Evolutionary conservation across 1,140 invertebrate genomes (phyloP).

Genomic region (Araneus ventricosus): DNA sequence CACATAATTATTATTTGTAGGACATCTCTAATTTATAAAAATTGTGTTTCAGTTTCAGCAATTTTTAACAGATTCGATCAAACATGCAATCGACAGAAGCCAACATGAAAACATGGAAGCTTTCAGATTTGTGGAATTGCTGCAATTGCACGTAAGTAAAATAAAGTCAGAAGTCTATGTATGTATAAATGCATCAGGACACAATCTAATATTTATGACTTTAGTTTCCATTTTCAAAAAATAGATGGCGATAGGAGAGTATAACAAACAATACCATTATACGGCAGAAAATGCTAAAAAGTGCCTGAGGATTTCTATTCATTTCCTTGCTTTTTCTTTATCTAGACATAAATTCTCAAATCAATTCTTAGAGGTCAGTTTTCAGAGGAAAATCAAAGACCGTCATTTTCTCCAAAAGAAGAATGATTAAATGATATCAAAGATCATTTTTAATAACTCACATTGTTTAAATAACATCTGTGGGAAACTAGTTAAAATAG

Average conservation of each 20-base stretch:
- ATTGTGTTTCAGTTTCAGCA: constrained; percentile 76
- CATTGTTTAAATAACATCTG: no score
- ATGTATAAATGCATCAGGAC: background rate
- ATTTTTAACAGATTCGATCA: constrained; percentile 76
- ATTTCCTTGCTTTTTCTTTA: no score
- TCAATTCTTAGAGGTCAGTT: no score
- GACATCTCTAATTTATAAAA: background rate
- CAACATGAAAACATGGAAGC: constrained; percentile 52
- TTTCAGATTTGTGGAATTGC: constrained; percentile 77
- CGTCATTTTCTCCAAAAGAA: no score
- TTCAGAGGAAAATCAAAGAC: no score
- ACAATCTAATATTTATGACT: background rate
- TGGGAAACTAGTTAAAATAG: no score
- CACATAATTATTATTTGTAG: background rate
- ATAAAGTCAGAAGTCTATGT: background rate
- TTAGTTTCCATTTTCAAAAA: background rate
- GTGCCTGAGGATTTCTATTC: no score
- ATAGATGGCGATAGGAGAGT: background rate
- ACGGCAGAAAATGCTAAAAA: no score
- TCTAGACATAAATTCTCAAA: no score
- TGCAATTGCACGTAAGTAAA: constrained; percentile 77
- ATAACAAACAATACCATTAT: no score
- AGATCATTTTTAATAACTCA: no score
- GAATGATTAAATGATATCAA: no score
- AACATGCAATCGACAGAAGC: constrained; percentile 75